Base-by-base conservation (phyloP, 2,797 vertebrate genomes). In the Okamejei kenojei region DNA sequence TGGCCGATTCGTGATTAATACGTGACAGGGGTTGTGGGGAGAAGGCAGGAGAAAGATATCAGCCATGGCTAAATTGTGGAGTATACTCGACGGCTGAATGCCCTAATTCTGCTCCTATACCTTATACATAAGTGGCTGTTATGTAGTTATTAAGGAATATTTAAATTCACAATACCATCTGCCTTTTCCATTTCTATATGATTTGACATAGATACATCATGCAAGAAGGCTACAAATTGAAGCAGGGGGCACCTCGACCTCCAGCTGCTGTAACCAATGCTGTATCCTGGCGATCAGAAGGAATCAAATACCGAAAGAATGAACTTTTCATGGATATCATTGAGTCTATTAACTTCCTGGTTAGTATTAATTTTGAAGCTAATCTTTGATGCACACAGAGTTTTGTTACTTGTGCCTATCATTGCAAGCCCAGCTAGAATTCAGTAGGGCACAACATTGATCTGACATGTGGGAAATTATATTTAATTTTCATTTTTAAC, bases 251-350 rank as follows among this genome's bases (percentile, higher is more conserved):
- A 74, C 90, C 90, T 54, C 54, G 32, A 54, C 90, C 90, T 6
- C 90, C 90, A 54, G 90, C 90, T 74, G 90, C 90, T 74, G 90
- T 92, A 38, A 92, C 90, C 35, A 92, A 92, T 58, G 90, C 90
- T 29, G 90, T 92, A 8, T 92, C 90, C 90, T 92, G 90, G 90
- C 54, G 90, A 54, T 92, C 90, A 29, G 90, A 92, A 74, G 90
- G 90, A n/a, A 92, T 92, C 90, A 92, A 92, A 71, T 92, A 92
- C 58, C 68, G 71, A 21, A 92, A 58, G 71, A 92, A 92, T 74
- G 90, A 92, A 74, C 38, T 92, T 19, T 92, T 92, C 90, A 74
- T 92, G 35, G 90, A 92, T 15, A 4, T 92, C 71, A 92, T 92
- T 45, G 90, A 92, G 71, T 92, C 90, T 29, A 92, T 92, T n/a